Base-by-base conservation (phyloP, 30 jellyfish, hydroid and myxozoan species). In the Cassiopea andromeda region DNA sequence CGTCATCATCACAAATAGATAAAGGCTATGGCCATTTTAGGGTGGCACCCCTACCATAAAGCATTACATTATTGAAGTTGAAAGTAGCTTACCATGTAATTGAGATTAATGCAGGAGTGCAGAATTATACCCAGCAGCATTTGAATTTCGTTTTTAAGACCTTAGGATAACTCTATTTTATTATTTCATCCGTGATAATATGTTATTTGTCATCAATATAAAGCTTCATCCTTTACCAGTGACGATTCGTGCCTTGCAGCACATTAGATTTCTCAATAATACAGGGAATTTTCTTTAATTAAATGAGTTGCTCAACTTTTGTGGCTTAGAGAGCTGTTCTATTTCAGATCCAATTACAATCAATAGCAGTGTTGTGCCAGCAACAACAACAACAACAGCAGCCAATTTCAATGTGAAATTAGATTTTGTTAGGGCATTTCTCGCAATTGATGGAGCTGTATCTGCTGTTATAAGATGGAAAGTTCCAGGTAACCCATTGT, bases 401-500 rank as follows among this genome's bases (percentile, higher is more conserved):
- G 38, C 38, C 38, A 27, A 27, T 27, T 27, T 18, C 18, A 82
- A 18, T 0, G 75, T 85, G 2, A 46, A 64, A 4, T 46, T 85
- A 27, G 44, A 12, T 8, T 85, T 87, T 76, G 48, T 60, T 44
- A 66, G 50, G 19, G 75, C 64, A 1, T 46, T 58, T 10, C 44
- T 16, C 81, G 44, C 75, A 1, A 18, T 77, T 3, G 60, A 73
- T 73, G 93, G 93, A 19, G 45, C 48, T 27, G 13, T 76, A 15
- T 72, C 78, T 59, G 87, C 85, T 27, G 57, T 67, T 61, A n/a
- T 85, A 48, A 76, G 67, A 15, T 85, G 93, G 93, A 85, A 48
- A 54, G 93, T 82, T 73, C 91, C 91, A 66, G 91, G 91, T 82
- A 82, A 27, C 44, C n/a, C n/a, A 13, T 47, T 48, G 48, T n/a